A percentile compares a stretch with the other conserved stretches of the same genome.
Conservation (phyloP, 2,113 vertebrate species). For the Rousettus leschenaultii region DNA sequence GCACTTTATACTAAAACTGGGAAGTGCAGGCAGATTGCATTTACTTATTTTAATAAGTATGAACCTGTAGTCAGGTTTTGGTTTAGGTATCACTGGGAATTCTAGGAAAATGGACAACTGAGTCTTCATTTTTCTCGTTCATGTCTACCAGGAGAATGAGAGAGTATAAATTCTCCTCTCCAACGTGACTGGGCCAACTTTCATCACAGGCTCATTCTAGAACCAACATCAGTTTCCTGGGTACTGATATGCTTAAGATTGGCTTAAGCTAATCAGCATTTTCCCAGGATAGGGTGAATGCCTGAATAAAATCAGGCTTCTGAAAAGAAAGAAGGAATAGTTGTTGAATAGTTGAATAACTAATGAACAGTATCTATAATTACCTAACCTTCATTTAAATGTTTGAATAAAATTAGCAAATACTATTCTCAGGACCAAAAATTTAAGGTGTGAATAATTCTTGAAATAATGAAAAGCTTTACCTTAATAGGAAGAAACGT, state of each 20-base stretch:
- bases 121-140: not conserved
- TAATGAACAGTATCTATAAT: not conserved
- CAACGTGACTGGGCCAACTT: not conserved
- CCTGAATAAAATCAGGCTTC: not conserved
- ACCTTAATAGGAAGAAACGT: constrained; percentile 32
- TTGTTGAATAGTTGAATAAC: not conserved
- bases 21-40: not conserved
- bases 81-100: not conserved
- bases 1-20: not conserved
- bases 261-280: not conserved
- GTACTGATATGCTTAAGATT: not conserved
- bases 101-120: not conserved
- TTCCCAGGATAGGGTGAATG: not conserved
- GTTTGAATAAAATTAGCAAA: not conserved
- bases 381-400: not conserved
- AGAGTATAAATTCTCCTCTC: not conserved
- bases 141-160: not conserved
- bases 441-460: not conserved
- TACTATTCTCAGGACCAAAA: not conserved
- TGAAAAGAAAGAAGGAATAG: not conserved
- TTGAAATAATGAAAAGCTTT: constrained; percentile 46
- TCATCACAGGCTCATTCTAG: not conserved
- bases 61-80: not conserved
- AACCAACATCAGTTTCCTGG: not conserved
- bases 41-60: not conserved